Percentiles rank a stretch among this genome's conserved stretches.
These are phyloP conservation scores for Acheta domesticus DNA, from an alignment of 2,888 invertebrate species.

Conservation along the genomic window DNA sequence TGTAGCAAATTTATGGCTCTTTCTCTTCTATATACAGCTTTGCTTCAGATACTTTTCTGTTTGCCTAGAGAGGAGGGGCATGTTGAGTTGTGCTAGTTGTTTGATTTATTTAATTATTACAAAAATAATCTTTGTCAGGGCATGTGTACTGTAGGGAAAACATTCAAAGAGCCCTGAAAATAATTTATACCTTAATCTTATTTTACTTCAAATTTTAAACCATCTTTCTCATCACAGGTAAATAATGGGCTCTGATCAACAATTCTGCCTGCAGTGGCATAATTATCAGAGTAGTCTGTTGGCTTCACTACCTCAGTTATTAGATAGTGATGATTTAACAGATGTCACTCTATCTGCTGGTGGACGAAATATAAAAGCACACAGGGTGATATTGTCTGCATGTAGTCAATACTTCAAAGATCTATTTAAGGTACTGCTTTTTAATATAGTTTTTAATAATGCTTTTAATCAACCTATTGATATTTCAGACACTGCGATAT, in stretches of 20 bases:
- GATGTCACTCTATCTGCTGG: constrained; percentile 85
- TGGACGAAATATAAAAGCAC: constrained; percentile 78
- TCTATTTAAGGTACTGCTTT: constrained; percentile 66
- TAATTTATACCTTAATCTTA: background rate
- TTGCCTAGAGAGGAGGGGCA: too few species aligned
- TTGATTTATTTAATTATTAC: too few species aligned
- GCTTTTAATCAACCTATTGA: background rate
- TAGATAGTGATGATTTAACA: constrained; percentile 76
- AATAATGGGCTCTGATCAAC: constrained; percentile 52
- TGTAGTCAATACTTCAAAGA: constrained; percentile 89
- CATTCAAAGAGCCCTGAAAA: background rate
- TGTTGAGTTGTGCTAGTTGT: too few species aligned
- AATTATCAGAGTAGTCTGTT: constrained; percentile 74
- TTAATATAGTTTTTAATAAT: background rate
- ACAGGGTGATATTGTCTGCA: constrained; percentile 80
- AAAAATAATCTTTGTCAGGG: too few species aligned
- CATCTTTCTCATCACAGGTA: background rate
- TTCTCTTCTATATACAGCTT: too few species aligned
- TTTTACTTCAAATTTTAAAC: too few species aligned
- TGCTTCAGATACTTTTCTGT: too few species aligned
- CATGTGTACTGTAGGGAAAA: background rate
- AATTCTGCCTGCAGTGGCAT: constrained; percentile 83
- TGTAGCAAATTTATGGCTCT: too few species aligned
- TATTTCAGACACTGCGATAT: too few species aligned
- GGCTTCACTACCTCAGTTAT: constrained; percentile 71